Conservation (phyloP, 1,140 invertebrate species). For the Nomia melanderi region DNA sequence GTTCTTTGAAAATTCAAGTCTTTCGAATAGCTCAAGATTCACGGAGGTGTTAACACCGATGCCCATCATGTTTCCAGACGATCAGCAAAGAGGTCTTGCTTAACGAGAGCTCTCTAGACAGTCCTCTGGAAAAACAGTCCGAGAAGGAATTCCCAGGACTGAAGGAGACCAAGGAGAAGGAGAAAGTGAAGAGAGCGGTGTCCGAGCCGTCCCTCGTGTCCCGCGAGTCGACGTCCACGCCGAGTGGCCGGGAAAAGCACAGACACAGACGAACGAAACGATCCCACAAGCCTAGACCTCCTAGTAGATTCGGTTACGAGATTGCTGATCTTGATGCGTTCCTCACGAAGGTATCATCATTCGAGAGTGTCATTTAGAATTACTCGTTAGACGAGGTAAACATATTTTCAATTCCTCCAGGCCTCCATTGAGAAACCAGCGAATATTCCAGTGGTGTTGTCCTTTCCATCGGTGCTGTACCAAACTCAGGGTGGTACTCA, state of each 20-base stretch:
- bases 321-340: constrained; percentile 88
- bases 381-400: too few relatives aligned
- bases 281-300: constrained; percentile 67
- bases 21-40: too few relatives aligned
- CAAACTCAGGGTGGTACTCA: constrained; percentile 87
- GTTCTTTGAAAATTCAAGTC: not conserved
- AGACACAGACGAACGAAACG: constrained; percentile 69
- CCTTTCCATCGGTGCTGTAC: constrained; percentile 87
- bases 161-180: constrained; percentile 58
- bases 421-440: constrained; percentile 87
- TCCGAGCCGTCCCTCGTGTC: constrained; percentile 71
- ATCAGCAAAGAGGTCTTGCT: constrained; percentile 50
- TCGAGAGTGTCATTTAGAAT: not conserved
- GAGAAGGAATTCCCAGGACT: constrained; percentile 53
- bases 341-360: constrained; percentile 84
- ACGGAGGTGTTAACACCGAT: not conserved
- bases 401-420: constrained; percentile 78
- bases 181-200: constrained; percentile 71
- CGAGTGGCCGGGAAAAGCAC: constrained; percentile 63
- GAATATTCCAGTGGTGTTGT: constrained; percentile 90
- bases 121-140: constrained; percentile 47
- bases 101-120: constrained; percentile 41
- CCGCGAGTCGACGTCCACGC: constrained; percentile 62
- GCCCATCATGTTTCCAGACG: constrained; percentile 15
- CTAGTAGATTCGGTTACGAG: constrained; percentile 85